Base-by-base conservation (phyloP, 2,797 vertebrate genomes). In the Cossypha dichroa region DNA sequence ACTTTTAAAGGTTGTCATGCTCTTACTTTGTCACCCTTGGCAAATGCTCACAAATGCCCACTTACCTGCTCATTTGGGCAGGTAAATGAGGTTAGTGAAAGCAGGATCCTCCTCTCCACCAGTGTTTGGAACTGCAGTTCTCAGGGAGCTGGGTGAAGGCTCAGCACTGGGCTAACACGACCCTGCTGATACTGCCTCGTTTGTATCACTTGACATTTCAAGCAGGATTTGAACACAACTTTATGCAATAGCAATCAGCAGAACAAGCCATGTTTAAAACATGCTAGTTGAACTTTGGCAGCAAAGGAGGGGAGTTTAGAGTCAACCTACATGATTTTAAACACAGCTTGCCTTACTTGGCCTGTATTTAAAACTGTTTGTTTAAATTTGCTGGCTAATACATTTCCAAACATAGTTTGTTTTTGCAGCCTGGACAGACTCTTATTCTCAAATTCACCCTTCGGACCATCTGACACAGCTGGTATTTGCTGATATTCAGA, bases 381-480 rank as follows among this genome's bases (percentile, higher is more conserved):
- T 96, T 97, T 94, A 88, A 91, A 94, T 92, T 90, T 93, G 36
- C 67, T 86, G 75, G 94, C 82, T 91, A 93, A 95, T 92, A 88
- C 85, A 90, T 94, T 93, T 94, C 94, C 94, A 95, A 96, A 96
- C 84, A 91, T 94, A 96, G 91, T 80, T 95, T 91, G 87, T 88
- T 94, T 94, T 90, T 80, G 67, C 62, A 90, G 94, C 52, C 93
- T 13, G 17, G 91, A 93, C 86, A 96, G 93, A 83, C 85, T 92
- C 82, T 59, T 69, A 91, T 31, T 88, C 93, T 95, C 82, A 88
- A 86, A 91, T 86, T 95, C 79, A 88, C 73, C 78, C 72, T 85
- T 64, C 41, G 77, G 87, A 36, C 64, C 46, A 70, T 91, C 89
- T 84, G 87, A 93, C 82, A 85, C 72, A 94, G 87, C 36, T 6